Conservation (phyloP, 2,888 invertebrate species). For the Acanthopleura granulata region DNA sequence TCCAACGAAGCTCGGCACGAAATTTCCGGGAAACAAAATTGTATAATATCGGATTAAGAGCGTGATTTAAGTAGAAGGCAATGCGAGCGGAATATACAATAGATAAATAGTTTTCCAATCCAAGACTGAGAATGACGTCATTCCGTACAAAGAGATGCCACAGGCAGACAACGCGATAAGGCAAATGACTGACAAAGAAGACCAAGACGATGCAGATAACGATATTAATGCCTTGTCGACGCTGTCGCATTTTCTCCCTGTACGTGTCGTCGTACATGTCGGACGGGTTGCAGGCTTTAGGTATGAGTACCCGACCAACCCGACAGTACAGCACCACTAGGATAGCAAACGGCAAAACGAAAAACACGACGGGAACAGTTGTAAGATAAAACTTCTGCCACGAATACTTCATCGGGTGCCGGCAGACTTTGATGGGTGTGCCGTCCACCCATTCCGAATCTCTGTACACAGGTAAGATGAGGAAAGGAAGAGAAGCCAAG, state of each 20-base stretch:
- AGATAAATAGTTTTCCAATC: constrained; percentile 31
- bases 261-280: neutral
- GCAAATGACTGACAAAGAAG: constrained; percentile 42
- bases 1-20: constrained; percentile 30
- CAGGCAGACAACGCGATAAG: constrained; percentile 36
- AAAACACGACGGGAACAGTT: constrained; percentile 30
- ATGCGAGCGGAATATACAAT: constrained; percentile 36
- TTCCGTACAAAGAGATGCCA: constrained; percentile 34
- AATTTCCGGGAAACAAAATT: constrained; percentile 42
- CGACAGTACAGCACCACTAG: constrained; percentile 32
- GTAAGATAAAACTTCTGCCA: constrained; percentile 37
- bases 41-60: constrained; percentile 41
- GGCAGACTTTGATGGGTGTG: constrained; percentile 45
- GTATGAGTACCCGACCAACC: constrained; percentile 28
- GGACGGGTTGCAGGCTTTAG: neutral
- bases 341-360: constrained; percentile 35
- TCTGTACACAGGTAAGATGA: constrained; percentile 36
- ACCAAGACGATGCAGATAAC: constrained; percentile 40
- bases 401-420: constrained; percentile 28
- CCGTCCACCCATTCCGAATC: constrained; percentile 38
- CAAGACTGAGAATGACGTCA: constrained; percentile 22
- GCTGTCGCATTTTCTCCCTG: constrained; percentile 33
- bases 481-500: constrained; percentile 68
- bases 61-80: constrained; percentile 39
- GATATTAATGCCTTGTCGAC: constrained; percentile 40